These are phyloP conservation scores for Stenotaenia linearis DNA, from an alignment of 2,888 invertebrate genomes.

Conservation along the genomic window DNA sequence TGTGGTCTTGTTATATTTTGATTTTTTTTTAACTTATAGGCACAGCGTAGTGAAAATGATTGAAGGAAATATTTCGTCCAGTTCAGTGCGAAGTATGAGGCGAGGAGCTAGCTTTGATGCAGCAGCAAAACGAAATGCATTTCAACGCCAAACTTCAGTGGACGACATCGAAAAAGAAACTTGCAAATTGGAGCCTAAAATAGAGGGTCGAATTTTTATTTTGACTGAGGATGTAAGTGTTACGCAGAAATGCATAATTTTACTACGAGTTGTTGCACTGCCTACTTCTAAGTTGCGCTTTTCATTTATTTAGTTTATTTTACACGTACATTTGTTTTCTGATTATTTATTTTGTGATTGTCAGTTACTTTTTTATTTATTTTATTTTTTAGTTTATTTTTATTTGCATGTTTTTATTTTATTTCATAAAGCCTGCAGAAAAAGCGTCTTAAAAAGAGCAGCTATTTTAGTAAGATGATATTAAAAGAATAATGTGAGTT, in stretches of 20 bases:
- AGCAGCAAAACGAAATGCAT: constrained; percentile 38
- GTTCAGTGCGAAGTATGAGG: constrained; percentile 35
- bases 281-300: not conserved
- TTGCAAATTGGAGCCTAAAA: constrained; percentile 70
- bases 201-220: constrained; percentile 73
- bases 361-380: not conserved
- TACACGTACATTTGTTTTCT: not conserved
- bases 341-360: not conserved
- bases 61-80: constrained; percentile 54
- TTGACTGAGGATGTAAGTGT: constrained; percentile 66
- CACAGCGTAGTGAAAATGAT: constrained; percentile 74
- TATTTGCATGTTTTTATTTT: not conserved
- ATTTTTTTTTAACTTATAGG: constrained; percentile 32
- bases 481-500: not conserved
- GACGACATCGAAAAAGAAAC: constrained; percentile 77
- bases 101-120: constrained; percentile 40
- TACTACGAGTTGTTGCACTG: too few relatives aligned
- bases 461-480: not conserved
- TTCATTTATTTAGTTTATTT: not conserved
- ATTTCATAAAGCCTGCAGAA: constrained; percentile 1
- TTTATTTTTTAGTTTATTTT: not conserved
- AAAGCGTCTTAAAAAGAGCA: not conserved
- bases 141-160: constrained; percentile 44
- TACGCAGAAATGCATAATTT: not conserved
- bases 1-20: too few relatives aligned